These are phyloP conservation scores for Selene dorsalis DNA, from an alignment of 2,797 vertebrate genomes.

Conservation along the genomic window DNA sequence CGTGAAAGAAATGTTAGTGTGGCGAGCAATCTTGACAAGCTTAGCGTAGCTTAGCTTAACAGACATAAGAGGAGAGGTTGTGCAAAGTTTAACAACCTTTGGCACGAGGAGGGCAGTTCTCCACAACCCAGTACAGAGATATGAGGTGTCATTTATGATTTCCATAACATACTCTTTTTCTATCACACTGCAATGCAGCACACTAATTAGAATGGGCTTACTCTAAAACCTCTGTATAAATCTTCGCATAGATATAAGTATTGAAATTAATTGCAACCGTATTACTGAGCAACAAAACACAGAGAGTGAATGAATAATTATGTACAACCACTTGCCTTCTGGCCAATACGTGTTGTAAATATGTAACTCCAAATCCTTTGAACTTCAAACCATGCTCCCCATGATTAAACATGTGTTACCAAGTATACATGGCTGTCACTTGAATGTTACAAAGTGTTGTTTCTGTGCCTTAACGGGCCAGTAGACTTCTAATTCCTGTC, in stretches of 20 bases:
- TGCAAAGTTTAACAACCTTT: slow-evolving; percentile 63
- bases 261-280: background rate
- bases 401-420: background rate
- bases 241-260: background rate
- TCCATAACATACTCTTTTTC: slow-evolving; percentile 20
- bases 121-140: slow-evolving; percentile 41
- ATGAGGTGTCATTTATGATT: slow-evolving; percentile 43
- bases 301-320: slow-evolving; percentile 3
- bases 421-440: slow-evolving; percentile 20
- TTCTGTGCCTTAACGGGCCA: slow-evolving; percentile 18
- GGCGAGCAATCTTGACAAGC: slow-evolving; percentile 66
- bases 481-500: slow-evolving; percentile 47
- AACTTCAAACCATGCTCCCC: background rate
- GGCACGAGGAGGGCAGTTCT: slow-evolving; percentile 34
- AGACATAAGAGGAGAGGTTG: slow-evolving; percentile 57
- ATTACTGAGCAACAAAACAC: background rate
- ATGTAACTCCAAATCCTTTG: background rate
- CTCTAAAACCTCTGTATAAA: slow-evolving; percentile 5
- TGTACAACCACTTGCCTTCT: background rate
- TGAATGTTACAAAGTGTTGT: slow-evolving; percentile 19
- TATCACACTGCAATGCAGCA: slow-evolving; percentile 16
- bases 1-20: slow-evolving; percentile 64
- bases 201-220: slow-evolving; percentile 17
- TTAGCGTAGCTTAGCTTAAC: slow-evolving; percentile 55
- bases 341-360: background rate